Conservation (phyloP, 2,113 vertebrate species). For the Arenaria interpres region DNA sequence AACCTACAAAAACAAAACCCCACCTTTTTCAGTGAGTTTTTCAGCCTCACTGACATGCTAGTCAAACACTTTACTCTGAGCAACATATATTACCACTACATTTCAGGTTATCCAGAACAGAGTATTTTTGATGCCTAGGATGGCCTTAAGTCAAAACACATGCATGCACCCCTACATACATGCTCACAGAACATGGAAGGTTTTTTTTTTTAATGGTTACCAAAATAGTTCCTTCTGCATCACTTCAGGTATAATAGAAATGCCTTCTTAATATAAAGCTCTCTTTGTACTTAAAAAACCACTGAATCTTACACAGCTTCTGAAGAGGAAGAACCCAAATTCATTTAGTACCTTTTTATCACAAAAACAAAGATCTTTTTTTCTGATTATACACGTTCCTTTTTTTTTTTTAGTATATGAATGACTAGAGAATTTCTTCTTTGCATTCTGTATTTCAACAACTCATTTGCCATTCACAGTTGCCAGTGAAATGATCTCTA, state of each 20-base stretch:
- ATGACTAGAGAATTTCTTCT: not conserved
- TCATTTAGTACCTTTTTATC: not conserved
- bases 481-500: not conserved
- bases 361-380: not conserved
- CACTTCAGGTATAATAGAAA: not conserved
- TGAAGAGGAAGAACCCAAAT: not conserved
- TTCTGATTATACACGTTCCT: not conserved
- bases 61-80: not conserved
- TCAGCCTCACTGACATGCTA: not conserved
- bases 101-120: not conserved
- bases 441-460: not conserved
- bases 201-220: not conserved
- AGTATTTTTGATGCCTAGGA: not conserved
- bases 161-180: too few species aligned
- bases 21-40: not conserved
- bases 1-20: not conserved
- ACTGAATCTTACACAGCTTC: not conserved
- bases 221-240: not conserved
- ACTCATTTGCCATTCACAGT: not conserved
- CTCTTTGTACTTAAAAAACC: not conserved
- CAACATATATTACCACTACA: not conserved
- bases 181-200: not conserved
- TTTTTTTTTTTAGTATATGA: accelerated
- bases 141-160: not conserved
- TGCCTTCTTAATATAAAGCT: not conserved